These are phyloP conservation scores for Rhysida immarginata DNA, from an alignment of 1,140 invertebrate genomes.

Conservation along the genomic window DNA sequence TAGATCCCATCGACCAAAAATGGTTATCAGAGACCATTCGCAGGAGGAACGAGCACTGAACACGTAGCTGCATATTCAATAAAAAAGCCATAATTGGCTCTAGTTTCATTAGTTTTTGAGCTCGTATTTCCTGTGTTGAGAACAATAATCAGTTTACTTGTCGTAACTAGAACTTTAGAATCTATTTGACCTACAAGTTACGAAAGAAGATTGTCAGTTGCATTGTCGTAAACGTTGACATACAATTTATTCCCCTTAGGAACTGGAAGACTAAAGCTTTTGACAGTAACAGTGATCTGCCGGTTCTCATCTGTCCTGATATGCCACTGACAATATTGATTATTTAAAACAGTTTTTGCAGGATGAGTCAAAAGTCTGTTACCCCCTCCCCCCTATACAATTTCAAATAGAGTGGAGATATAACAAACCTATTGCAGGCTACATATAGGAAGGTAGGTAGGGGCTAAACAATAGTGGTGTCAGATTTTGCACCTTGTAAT, in stretches of 20 bases:
- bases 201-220: constrained; percentile 6
- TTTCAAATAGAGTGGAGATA: too few relatives aligned
- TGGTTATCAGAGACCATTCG: constrained; percentile 10
- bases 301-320: constrained; percentile 9
- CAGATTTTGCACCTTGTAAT: too few relatives aligned
- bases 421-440: too few relatives aligned
- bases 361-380: too few relatives aligned
- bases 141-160: constrained; percentile 10
- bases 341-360: neutral
- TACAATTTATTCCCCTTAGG: constrained; percentile 7
- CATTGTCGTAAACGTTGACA: constrained; percentile 10
- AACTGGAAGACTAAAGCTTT: neutral
- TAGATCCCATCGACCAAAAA: constrained; percentile 12
- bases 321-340: constrained; percentile 11
- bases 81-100: constrained; percentile 10
- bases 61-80: constrained; percentile 11
- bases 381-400: too few relatives aligned
- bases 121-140: neutral
- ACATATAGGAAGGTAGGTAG: too few relatives aligned
- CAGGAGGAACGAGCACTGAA: constrained; percentile 7
- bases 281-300: constrained; percentile 1
- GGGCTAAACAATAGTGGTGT: too few relatives aligned
- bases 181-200: constrained; percentile 5
- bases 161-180: constrained; percentile 8
- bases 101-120: constrained; percentile 3